Evolutionary conservation across 2,113 vertebrate genomes (phyloP), one percentile per base, ranked within the genome.

Genomic region (Arizona elegans): DNA sequence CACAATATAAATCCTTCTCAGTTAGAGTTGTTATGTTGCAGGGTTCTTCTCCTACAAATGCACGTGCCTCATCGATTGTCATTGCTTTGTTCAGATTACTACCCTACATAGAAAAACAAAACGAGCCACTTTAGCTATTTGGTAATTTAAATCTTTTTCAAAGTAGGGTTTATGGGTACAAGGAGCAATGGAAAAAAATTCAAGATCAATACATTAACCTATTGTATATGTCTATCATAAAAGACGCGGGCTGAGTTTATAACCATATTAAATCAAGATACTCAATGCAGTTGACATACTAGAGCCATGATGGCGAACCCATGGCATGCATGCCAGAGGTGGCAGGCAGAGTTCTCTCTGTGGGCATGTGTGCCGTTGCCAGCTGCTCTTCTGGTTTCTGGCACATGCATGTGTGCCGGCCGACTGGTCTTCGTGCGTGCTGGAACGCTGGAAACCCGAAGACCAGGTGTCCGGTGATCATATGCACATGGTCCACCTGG

Each of bases 61-160:
- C 99, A 95, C 98, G 96, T 0, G 99, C 99, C 96, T 99, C 99
- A 0, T 97, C 96, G 56, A 98, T 98, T 0, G 99, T 99, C 98
- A 99, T 99, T 1, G 98, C 99, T 96, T 98, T 99, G 97, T 98
- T 96, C 96, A 99, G 98, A 53, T 99, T 98, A 93, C 96, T 98
- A 89, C 99, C 99, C 99, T 99, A 95, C 10, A 96, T 33, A 96
- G 93, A 94, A 96, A 90, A 92, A 96, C 33, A 94, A 9, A 94
- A 95, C 89, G 88, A 87, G 54, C 91, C 88, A 96, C 93, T 87
- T 89, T 87, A 87, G 94, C 52, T 0, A 0, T 56, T 33, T 7
- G 26, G 8, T 87, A 58, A 65, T 85, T 62, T 90, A 13, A 43
- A n/a, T 15, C 5, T 56, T 26, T 56, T 21, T 92, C 13, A 43